Percentiles rank a stretch among this genome's conserved stretches.
Evolutionary conservation across 2,888 invertebrate species (phyloP).

Genomic region (Cybosia mesomella): DNA sequence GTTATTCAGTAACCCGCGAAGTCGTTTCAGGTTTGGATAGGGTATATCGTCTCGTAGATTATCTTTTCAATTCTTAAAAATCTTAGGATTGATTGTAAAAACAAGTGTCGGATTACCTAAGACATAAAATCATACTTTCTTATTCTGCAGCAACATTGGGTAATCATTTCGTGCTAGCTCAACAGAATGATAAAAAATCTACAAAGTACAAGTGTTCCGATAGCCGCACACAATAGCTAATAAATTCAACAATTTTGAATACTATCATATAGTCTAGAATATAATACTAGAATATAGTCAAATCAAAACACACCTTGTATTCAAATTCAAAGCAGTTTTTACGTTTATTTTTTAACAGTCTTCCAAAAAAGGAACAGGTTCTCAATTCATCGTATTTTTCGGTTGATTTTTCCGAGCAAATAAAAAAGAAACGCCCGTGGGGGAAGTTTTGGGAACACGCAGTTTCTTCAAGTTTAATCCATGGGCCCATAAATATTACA

Average conservation of each 20-base stretch:
- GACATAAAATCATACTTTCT: not conserved
- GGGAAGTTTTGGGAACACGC: not conserved
- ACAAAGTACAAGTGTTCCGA: constrained; percentile 1
- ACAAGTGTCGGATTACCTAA: not conserved
- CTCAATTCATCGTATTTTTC: no score
- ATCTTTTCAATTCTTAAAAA: not conserved
- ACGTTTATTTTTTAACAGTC: not conserved
- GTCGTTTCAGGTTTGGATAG: not conserved
- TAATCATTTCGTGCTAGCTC: not conserved
- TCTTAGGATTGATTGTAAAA: no score
- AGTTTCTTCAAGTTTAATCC: no score
- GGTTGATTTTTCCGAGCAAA: no score
- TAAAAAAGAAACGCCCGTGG: not conserved
- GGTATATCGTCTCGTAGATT: not conserved
- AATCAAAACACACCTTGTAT: constrained; percentile 39
- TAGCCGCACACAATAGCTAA: constrained; percentile 23
- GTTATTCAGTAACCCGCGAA: not conserved
- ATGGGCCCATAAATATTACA: no score
- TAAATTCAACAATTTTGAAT: constrained; percentile 28
- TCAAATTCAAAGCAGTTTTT: constrained; percentile 20
- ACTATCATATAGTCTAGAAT: constrained; percentile 26
- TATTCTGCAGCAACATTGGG: not conserved
- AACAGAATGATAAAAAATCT: constrained; percentile 10
- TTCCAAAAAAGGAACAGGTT: not conserved
- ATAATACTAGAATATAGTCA: no score